A percentile compares a stretch with the other conserved stretches of the same genome.
Conservation (phyloP, 2,797 vertebrate genomes). For the Chaetodon trifasciatus region DNA sequence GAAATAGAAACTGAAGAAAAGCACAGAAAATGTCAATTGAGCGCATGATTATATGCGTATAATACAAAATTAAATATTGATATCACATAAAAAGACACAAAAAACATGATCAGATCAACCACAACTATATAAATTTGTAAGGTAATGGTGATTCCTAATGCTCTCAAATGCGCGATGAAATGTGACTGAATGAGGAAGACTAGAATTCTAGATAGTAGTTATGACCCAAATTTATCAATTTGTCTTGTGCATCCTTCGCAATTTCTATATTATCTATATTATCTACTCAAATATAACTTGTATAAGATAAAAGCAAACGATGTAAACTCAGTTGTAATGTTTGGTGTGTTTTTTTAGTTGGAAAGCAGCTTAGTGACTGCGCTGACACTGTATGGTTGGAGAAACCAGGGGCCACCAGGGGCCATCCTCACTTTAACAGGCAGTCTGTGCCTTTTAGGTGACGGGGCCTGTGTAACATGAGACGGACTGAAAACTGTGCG, state of each 20-base stretch:
- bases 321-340: neutral
- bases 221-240: neutral
- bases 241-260: neutral
- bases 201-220: neutral
- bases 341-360: neutral
- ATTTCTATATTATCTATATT: too few relatives aligned
- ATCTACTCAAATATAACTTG: neutral
- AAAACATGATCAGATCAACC: too few relatives aligned
- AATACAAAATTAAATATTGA: neutral
- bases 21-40: neutral
- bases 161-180: neutral
- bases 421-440: slow-evolving; percentile 42
- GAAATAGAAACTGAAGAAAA: neutral
- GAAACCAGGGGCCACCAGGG: slow-evolving; percentile 48
- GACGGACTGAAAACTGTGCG: slow-evolving; percentile 68
- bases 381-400: neutral
- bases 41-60: neutral
- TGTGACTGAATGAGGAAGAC: neutral
- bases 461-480: slow-evolving; percentile 80
- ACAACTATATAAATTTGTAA: neutral
- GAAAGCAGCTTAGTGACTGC: neutral
- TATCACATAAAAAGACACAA: too few relatives aligned
- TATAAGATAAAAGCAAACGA: neutral
- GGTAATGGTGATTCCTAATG: neutral
- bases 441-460: slow-evolving; percentile 73